These are phyloP conservation scores for Pasiphila rectangulata DNA, from an alignment of 2,888 invertebrate genomes.

Conservation along the genomic window DNA sequence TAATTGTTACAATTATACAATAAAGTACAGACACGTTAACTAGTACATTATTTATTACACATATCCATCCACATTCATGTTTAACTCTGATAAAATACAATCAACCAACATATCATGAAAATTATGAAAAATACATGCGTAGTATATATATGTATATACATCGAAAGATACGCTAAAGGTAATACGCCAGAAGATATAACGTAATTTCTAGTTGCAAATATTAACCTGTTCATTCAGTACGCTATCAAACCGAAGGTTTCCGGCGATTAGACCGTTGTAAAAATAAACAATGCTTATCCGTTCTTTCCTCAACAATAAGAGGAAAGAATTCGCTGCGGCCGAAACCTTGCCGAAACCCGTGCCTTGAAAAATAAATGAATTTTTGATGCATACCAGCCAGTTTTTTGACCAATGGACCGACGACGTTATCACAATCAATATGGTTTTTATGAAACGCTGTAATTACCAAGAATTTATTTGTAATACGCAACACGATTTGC, in stretches of 20 bases:
- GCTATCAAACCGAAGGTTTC: slow-evolving; percentile 1
- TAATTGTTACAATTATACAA: too few species aligned
- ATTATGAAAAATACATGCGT: too few species aligned
- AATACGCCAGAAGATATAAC: not conserved
- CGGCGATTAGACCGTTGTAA: slow-evolving; percentile 1
- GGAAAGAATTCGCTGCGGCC: slow-evolving; percentile 3
- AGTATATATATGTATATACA: too few species aligned
- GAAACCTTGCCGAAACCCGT: slow-evolving; percentile 10
- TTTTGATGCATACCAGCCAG: slow-evolving; percentile 18
- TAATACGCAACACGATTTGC: too few species aligned
- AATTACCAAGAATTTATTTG: too few species aligned
- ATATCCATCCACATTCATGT: too few species aligned
- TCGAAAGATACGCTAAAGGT: too few species aligned
- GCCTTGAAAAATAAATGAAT: slow-evolving; percentile 22
- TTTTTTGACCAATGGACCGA: slow-evolving; percentile 13
- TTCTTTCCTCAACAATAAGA: slow-evolving; percentile 14
- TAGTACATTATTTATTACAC: too few species aligned
- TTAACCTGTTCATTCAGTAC: not conserved
- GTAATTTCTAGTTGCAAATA: not conserved
- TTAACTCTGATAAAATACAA: too few species aligned
- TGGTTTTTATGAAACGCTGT: not conserved
- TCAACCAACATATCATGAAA: too few species aligned
- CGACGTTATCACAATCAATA: too few species aligned
- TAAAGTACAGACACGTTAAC: too few species aligned
- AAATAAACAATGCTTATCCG: slow-evolving; percentile 12